phyloP scores from a whole-genome alignment of 2,113 vertebrate species.

The Microcebus tavaratra region DNA sequence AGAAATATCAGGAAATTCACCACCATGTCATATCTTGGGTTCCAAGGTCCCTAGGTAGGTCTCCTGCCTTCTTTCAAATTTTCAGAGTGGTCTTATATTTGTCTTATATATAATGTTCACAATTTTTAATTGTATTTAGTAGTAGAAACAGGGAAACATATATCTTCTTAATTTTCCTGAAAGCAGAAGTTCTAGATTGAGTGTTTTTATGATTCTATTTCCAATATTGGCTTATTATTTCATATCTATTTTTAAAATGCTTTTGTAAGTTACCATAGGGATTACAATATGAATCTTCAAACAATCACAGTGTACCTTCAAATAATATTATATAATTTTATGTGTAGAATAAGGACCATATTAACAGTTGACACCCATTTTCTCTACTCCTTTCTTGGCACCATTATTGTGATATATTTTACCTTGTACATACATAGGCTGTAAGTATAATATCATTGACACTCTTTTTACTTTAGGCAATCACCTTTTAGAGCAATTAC shows the following conservation, averaged over 20 bases:
- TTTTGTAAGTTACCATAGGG: background rate
- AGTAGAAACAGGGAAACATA: background rate
- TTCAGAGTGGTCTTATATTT: background rate
- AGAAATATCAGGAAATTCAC: background rate
- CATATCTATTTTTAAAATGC: background rate
- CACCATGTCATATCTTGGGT: background rate
- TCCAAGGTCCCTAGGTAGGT: background rate
- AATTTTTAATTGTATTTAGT: background rate
- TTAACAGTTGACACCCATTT: background rate
- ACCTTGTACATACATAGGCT: background rate
- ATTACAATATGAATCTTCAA: background rate
- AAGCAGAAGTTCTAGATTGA: background rate
- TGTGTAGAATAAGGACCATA: background rate
- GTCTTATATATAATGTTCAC: background rate
- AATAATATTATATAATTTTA: background rate
- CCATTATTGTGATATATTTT: background rate
- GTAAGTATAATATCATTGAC: background rate
- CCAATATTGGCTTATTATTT: background rate
- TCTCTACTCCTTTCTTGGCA: background rate
- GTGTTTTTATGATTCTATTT: background rate
- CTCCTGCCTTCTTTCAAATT: background rate
- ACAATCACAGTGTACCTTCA: background rate
- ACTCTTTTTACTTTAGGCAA: background rate
- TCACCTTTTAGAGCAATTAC: background rate
- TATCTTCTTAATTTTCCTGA: background rate